phyloP scores from a whole-genome alignment of 35 echinoderm and acorn worm genomes.

The Apostichopus californicus region DNA sequence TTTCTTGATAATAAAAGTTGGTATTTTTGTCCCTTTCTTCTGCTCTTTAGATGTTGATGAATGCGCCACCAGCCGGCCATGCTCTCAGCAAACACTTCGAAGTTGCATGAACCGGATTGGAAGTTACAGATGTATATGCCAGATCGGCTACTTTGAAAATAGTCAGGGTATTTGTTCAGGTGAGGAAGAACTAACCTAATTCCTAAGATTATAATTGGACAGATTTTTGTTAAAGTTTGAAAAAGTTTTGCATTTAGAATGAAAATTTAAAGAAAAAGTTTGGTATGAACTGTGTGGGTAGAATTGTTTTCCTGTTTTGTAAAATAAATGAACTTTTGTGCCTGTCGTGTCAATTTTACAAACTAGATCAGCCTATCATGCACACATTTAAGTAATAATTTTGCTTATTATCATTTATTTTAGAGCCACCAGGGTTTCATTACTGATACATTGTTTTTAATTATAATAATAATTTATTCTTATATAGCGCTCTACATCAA shows the following conservation, averaged over 20 bases:
- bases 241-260: not conserved
- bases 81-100: not conserved
- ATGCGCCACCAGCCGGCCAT: not conserved
- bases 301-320: too few relatives aligned
- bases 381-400: too few relatives aligned
- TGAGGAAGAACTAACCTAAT: not conserved
- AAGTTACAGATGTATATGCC: slow-evolving; percentile 4
- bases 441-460: too few relatives aligned
- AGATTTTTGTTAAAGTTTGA: not conserved
- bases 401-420: too few relatives aligned
- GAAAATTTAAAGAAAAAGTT: not conserved
- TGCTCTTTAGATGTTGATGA: slow-evolving; percentile 6
- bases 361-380: too few relatives aligned
- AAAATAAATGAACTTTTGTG: too few relatives aligned
- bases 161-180: slow-evolving; percentile 9
- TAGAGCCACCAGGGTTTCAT: too few relatives aligned
- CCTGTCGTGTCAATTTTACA: too few relatives aligned
- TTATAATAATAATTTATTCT: too few relatives aligned
- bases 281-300: too few relatives aligned
- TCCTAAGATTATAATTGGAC: not conserved
- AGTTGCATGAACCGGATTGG: slow-evolving; percentile 24
- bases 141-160: slow-evolving; percentile 15
- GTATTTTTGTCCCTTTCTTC: not conserved
- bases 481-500: too few relatives aligned
- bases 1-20: too few relatives aligned